Percentiles rank a stretch among this genome's conserved stretches.
phyloP scores from a whole-genome alignment of 2,888 invertebrate genomes.

The Drosophila melanosoma region DNA sequence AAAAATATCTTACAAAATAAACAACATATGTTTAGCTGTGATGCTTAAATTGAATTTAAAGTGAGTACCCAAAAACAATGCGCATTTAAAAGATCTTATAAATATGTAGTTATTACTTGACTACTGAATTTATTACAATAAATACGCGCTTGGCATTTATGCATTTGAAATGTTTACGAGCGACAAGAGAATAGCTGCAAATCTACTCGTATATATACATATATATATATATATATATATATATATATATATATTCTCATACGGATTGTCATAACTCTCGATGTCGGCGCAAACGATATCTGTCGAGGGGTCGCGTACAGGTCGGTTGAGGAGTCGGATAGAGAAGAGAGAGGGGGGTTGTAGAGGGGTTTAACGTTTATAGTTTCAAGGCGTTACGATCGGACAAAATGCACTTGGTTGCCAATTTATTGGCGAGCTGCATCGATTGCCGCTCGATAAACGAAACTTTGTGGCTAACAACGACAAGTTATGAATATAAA shows the following conservation, averaged over 20 bases:
- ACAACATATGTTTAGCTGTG: background rate
- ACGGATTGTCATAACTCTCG: conserved; percentile 76
- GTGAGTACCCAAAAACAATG: conserved; percentile 29
- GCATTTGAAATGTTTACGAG: conserved; percentile 65
- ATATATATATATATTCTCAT: conserved; percentile 15
- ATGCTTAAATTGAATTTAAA: background rate
- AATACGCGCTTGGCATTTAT: conserved; percentile 69
- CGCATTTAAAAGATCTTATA: conserved; percentile 39
- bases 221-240: background rate
- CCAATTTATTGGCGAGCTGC: conserved; percentile 78
- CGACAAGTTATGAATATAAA: conserved; percentile 82
- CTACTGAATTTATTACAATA: conserved; percentile 64
- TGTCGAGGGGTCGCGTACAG: conserved; percentile 31
- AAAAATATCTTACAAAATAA: background rate
- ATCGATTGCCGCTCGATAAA: conserved; percentile 78
- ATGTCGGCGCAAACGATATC: conserved; percentile 31
- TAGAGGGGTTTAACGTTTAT: conserved; percentile 18
- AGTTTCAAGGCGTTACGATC: conserved; percentile 71
- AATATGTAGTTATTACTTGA: conserved; percentile 56
- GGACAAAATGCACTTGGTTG: conserved; percentile 41
- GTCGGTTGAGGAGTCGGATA: conserved; percentile 41
- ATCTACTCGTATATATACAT: background rate
- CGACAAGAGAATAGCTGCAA: conserved; percentile 23
- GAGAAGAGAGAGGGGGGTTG: background rate
- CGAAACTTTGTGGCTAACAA: conserved; percentile 44